Base-by-base conservation (phyloP, 2,797 vertebrate species). In the Phrynocephalus guinanensis region DNA sequence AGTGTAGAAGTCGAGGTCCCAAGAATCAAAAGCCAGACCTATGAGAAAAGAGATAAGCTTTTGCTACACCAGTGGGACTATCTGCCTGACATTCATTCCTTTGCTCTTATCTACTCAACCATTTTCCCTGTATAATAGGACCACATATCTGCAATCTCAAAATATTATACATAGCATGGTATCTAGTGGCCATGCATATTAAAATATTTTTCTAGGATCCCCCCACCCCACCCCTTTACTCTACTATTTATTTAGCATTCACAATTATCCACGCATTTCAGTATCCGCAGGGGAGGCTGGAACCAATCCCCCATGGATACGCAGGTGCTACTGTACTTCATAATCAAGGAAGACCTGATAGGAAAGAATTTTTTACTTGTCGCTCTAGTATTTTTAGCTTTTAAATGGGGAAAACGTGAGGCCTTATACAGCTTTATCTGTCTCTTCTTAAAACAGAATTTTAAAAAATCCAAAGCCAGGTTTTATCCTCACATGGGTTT, bases 1-100 rank as follows among this genome's bases (percentile, higher is more conserved):
- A 0, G 97, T 98, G 92, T 99, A 99, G 91, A 97, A 99, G 92
- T 98, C 97, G 91, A 99, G 94, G 93, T 99, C 98, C 98, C 98
- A 99, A 38, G 97, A 94, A 94, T 99, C 98, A 85, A 99, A 98
- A 5, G 98, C 98, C 91, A 99, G 94, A 78, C 98, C 98, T 99
- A 94, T 0, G 38, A 86, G 86, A 73, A 9, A 87, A 75, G 13
- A 50, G 38, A 6, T 4, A 2, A 38, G 3, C 63, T 33, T 52
- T 26, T 26, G 30, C 16, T 26, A 2, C 73, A 15, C 48, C 10
- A 33, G 11, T 20, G 13, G 18, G 6, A 26, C 1, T 48, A 2
- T 9, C 7, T 0, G 20, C 30, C 22, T 68, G 16, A 15, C 5
- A 8, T 30, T 44, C 6, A 63, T 26, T 52, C 52, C 6, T 24